A percentile compares a stretch with the other conserved stretches of the same genome.
phyloP scores from a whole-genome alignment of 1,140 invertebrate genomes.

The Atopsyche davidsoni region DNA sequence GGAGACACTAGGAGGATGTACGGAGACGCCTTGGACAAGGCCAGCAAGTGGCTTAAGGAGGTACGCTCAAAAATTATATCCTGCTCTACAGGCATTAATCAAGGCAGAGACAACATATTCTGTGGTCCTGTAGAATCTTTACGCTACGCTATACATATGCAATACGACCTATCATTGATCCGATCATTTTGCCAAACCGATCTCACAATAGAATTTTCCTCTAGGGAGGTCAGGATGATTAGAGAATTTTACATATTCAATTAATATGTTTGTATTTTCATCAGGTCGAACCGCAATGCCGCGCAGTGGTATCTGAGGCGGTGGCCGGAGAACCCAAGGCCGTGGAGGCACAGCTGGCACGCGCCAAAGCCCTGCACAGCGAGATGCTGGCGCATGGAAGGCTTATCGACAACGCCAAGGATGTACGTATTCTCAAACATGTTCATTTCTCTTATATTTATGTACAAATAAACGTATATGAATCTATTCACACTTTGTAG shows the following conservation, averaged over 20 bases:
- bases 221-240: no score
- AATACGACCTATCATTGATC: no score
- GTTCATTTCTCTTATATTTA: background rate
- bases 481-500: background rate
- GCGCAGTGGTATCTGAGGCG: conserved; percentile 70
- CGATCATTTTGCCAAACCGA: no score
- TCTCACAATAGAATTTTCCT: no score
- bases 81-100: no score
- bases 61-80: no score
- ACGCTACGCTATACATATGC: no score
- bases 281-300: conserved; percentile 67
- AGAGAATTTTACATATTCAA: background rate
- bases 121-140: no score
- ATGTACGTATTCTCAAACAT: conserved; percentile 40
- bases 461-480: background rate
- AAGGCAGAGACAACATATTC: no score
- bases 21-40: conserved; percentile 75
- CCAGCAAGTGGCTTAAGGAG: conserved; percentile 75
- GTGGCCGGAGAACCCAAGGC: conserved; percentile 79
- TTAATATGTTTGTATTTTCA: conserved; percentile 5
- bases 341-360: conserved; percentile 80
- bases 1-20: conserved; percentile 76
- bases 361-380: conserved; percentile 77
- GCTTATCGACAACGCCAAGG: conserved; percentile 73
- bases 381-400: conserved; percentile 81